Evolutionary conservation across 2,113 vertebrate species (phyloP).

Genomic region (Colossoma macropomum): DNA sequence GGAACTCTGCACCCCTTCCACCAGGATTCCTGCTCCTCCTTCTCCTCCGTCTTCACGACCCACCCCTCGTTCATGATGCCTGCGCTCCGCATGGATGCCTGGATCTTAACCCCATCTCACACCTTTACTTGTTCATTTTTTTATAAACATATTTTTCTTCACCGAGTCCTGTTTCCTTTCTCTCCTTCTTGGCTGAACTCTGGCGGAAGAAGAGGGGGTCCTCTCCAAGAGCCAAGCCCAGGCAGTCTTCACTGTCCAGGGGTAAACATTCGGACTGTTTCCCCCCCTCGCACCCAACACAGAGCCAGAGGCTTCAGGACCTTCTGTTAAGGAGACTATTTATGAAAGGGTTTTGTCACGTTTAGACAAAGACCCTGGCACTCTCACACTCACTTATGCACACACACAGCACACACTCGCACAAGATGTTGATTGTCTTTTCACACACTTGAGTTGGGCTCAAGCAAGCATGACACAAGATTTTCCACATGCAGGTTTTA

Average conservation of each 20-base stretch:
- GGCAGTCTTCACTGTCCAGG: background rate
- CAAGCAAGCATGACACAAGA: slow-evolving; percentile 41
- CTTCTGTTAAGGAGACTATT: slow-evolving; percentile 32
- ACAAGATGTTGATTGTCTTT: slow-evolving; percentile 43
- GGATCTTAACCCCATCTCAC: background rate
- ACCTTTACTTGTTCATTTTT: background rate
- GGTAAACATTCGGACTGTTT: slow-evolving; percentile 9
- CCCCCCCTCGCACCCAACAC: background rate
- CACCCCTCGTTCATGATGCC: background rate
- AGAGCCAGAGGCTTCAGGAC: background rate
- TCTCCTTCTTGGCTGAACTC: background rate
- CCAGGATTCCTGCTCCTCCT: background rate
- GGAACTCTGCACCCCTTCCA: background rate
- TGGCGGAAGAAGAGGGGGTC: background rate
- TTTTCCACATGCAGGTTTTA: slow-evolving; percentile 45
- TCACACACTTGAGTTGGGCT: slow-evolving; percentile 57
- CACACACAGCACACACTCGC: slow-evolving; percentile 35
- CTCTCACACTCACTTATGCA: slow-evolving; percentile 3
- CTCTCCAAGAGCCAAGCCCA: background rate
- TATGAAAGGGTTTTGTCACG: slow-evolving; percentile 1
- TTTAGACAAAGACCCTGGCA: background rate
- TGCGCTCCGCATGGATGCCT: background rate
- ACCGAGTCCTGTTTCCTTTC: background rate
- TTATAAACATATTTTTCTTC: background rate
- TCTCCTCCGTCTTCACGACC: background rate